phyloP scores from a whole-genome alignment of 2,888 invertebrate species.

The Diarsia dahlii region DNA sequence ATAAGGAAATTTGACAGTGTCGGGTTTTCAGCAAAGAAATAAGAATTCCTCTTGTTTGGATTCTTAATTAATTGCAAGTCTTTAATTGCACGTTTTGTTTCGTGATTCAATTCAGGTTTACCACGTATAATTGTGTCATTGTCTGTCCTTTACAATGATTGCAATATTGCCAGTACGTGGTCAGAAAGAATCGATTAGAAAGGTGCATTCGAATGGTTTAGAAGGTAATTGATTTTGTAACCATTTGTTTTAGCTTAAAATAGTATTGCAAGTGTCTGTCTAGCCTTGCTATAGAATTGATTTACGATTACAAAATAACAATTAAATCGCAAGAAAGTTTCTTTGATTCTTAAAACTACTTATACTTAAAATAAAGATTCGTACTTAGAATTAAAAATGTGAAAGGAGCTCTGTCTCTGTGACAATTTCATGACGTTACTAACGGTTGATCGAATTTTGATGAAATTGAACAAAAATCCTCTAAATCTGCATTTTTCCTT shows the following conservation, averaged over 20 bases:
- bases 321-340: neutral
- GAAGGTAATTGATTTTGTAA: slow-evolving; percentile 10
- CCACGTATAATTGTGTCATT: slow-evolving; percentile 4
- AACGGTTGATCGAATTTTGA: no score
- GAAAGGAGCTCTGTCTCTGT: neutral
- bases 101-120: neutral
- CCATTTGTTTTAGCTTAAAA: neutral
- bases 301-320: neutral
- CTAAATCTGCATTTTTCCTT: no score
- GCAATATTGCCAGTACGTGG: slow-evolving; percentile 16
- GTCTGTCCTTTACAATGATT: neutral
- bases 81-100: neutral
- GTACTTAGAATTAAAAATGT: neutral
- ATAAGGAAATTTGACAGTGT: no score
- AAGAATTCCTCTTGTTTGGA: no score
- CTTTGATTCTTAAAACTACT: neutral
- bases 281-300: neutral
- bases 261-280: slow-evolving; percentile 1
- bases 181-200: slow-evolving; percentile 41
- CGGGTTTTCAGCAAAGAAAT: neutral
- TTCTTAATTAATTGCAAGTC: neutral
- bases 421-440: no score
- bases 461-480: no score
- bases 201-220: slow-evolving; percentile 9
- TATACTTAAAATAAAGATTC: neutral